These are phyloP conservation scores for Balanococcus diminutus DNA, from an alignment of 2,888 invertebrate genomes.

Conservation along the genomic window DNA sequence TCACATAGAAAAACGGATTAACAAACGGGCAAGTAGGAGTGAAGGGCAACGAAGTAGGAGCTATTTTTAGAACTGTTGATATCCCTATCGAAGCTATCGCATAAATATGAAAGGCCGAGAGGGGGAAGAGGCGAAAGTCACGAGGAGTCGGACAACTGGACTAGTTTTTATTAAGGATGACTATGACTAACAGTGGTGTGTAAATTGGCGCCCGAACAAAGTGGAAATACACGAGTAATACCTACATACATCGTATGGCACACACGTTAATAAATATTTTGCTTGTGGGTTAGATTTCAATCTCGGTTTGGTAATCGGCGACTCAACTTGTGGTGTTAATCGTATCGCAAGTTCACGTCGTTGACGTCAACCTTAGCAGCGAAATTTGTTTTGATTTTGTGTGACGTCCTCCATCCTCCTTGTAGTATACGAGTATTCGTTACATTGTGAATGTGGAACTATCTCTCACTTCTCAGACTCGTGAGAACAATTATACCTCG, in stretches of 20 bases:
- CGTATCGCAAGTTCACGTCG: background rate
- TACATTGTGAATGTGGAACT: background rate
- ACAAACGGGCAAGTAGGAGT: conserved; percentile 17
- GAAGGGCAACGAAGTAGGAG: background rate
- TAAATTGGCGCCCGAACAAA: background rate
- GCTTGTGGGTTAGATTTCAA: background rate
- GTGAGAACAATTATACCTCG: background rate
- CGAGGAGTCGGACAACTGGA: conserved; percentile 52
- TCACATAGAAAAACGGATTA: conserved; percentile 47
- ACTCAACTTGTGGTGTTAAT: too few relatives aligned
- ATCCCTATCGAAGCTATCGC: conserved; percentile 44
- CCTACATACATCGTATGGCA: background rate
- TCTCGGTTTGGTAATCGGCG: background rate
- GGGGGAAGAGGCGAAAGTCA: conserved; percentile 35
- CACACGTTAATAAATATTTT: background rate
- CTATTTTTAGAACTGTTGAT: conserved; percentile 51
- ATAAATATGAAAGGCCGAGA: conserved; percentile 2
- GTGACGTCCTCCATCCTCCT: background rate
- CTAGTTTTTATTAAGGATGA: conserved; percentile 38
- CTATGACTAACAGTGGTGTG: conserved; percentile 43
- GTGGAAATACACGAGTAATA: background rate
- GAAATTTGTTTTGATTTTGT: conserved; percentile 2
- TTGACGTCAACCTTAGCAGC: background rate
- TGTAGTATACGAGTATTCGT: background rate
- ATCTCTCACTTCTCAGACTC: background rate